phyloP scores from a whole-genome alignment of 2,797 vertebrate species.

The Tolypeutes matacus region DNA sequence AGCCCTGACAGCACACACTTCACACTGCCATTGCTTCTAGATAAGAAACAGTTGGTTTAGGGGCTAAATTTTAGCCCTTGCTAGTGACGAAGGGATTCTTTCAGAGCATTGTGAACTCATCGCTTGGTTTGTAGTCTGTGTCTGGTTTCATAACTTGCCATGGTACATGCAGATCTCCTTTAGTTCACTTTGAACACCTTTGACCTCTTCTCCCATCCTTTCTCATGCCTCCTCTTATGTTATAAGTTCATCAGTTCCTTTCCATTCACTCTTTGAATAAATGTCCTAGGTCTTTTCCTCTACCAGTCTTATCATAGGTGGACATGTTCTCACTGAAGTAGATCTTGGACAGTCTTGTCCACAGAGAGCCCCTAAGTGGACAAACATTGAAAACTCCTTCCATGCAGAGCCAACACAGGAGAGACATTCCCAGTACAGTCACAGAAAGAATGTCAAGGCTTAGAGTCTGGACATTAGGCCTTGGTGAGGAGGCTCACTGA shows the following conservation, averaged over 20 bases:
- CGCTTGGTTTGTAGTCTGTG: background rate
- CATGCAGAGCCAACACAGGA: constrained; percentile 31
- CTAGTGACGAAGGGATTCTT: background rate
- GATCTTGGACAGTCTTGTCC: background rate
- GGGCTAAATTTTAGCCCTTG: background rate
- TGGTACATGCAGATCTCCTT: background rate
- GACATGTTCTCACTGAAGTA: constrained; percentile 24
- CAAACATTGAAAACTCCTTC: constrained; percentile 36
- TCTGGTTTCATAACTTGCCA: constrained; percentile 41
- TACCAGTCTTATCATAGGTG: constrained; percentile 32
- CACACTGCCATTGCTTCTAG: background rate
- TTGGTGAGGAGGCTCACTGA: constrained; percentile 37
- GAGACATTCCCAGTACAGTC: background rate
- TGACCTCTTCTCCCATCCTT: constrained; percentile 1
- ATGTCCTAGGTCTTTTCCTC: background rate
- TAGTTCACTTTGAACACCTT: constrained; percentile 30
- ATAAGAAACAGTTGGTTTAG: constrained; percentile 6
- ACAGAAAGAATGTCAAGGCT: constrained; percentile 23
- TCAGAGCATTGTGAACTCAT: too few relatives aligned
- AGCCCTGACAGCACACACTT: constrained; percentile 14
- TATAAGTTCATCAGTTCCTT: constrained; percentile 33
- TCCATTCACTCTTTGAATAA: constrained; percentile 38
- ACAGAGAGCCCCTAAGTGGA: constrained; percentile 28
- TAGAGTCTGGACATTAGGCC: background rate
- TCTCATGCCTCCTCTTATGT: background rate